These are phyloP conservation scores for Semotilus atromaculatus DNA, from an alignment of 2,797 vertebrate species.

Conservation along the genomic window DNA sequence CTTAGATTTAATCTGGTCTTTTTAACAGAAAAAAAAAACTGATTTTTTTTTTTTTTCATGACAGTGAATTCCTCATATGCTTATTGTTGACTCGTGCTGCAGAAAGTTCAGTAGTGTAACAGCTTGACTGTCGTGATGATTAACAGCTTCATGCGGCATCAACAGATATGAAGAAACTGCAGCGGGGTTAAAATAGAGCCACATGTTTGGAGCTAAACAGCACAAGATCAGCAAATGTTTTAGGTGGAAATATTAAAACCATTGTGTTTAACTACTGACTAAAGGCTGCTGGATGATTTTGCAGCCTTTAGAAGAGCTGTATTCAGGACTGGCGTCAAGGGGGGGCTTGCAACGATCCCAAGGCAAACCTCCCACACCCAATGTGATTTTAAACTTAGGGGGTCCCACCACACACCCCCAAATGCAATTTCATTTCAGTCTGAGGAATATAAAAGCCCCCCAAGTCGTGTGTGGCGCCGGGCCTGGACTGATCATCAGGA, in stretches of 20 bases:
- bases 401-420: not conserved
- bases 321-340: not conserved
- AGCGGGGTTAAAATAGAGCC: conserved; percentile 91
- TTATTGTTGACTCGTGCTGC: conserved; percentile 83
- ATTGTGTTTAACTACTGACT: not conserved
- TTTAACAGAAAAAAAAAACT: not conserved
- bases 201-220: conserved; percentile 79
- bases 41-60: not conserved
- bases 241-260: conserved; percentile 9
- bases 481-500: not conserved
- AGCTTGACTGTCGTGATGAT: conserved; percentile 90
- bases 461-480: not conserved
- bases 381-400: not conserved
- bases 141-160: conserved; percentile 88
- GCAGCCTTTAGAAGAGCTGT: not conserved
- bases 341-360: not conserved
- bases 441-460: not conserved
- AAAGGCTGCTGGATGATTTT: conserved; percentile 17
- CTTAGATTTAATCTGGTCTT: not conserved
- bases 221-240: conserved; percentile 43
- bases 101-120: conserved; percentile 90
- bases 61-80: not conserved
- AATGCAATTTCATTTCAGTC: not conserved
- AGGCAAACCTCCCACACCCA: not conserved
- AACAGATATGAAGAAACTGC: conserved; percentile 93